Evolutionary conservation across 2,888 invertebrate genomes (phyloP).

Genomic region (Ophion slaviceki): DNA sequence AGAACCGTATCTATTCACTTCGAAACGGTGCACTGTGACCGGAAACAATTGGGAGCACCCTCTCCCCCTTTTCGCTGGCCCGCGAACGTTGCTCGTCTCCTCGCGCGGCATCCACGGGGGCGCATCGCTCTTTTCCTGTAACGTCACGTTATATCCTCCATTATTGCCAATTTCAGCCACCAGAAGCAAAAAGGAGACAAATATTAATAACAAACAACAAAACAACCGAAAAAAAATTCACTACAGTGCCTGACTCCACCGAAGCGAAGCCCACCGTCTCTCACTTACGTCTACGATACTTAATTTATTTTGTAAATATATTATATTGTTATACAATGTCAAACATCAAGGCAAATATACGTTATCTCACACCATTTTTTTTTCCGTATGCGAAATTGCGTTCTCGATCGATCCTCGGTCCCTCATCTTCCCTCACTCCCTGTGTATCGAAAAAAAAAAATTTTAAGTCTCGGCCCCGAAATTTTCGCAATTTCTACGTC

Average conservation of each 20-base stretch:
- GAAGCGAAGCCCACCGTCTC: conserved; percentile 69
- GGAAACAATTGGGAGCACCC: conserved; percentile 14
- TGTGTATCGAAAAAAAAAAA: too few species aligned
- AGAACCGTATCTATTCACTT: conserved; percentile 62
- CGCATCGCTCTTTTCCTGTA: conserved; percentile 70
- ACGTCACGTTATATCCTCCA: conserved; percentile 47
- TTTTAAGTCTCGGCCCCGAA: too few species aligned
- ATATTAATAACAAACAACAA: conserved; percentile 8
- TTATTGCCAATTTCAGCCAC: conserved; percentile 38
- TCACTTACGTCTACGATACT: conserved; percentile 74
- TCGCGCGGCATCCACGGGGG: conserved; percentile 45
- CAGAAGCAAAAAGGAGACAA: conserved; percentile 2
- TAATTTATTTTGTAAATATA: conserved; percentile 83
- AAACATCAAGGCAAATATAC: conserved; percentile 78
- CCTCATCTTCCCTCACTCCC: not conserved
- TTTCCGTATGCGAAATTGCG: conserved; percentile 30
- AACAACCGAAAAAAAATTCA: conserved; percentile 9
- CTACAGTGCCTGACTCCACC: conserved; percentile 52
- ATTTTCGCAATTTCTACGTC: too few species aligned
- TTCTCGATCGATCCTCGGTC: conserved; percentile 26
- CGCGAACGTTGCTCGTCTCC: conserved; percentile 35
- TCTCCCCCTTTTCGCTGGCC: not conserved
- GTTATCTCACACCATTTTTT: conserved; percentile 76
- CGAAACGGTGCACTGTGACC: conserved; percentile 64
- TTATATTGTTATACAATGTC: conserved; percentile 80